phyloP scores from a whole-genome alignment of 2,113 vertebrate species.

The Scortum barcoo region DNA sequence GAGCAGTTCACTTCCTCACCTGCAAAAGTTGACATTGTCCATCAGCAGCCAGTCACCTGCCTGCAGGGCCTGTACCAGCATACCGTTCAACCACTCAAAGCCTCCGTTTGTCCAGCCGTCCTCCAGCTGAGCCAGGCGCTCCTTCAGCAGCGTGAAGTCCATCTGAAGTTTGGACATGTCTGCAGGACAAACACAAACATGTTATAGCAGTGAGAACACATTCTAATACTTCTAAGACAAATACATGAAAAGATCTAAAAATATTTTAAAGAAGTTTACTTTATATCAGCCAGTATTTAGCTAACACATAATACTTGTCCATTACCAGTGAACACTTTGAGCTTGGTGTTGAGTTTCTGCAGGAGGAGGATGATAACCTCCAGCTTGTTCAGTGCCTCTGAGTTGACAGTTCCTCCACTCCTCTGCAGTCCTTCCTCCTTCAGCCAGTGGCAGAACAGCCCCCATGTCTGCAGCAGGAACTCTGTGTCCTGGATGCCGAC shows the following conservation, averaged over 20 bases:
- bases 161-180: constrained; percentile 93
- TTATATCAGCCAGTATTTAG: neutral
- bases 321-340: constrained; percentile 90
- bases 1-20: constrained; percentile 80
- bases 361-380: constrained; percentile 91
- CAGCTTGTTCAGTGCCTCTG: constrained; percentile 91
- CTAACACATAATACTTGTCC: neutral
- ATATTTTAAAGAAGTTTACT: neutral
- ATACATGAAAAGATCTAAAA: neutral
- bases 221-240: neutral
- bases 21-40: constrained; percentile 99
- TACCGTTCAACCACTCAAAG: constrained; percentile 97
- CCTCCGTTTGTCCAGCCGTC: constrained; percentile 88
- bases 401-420: constrained; percentile 83
- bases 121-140: constrained; percentile 87
- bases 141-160: constrained; percentile 91
- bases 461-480: constrained; percentile 93
- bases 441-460: constrained; percentile 89
- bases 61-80: constrained; percentile 92
- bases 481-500: constrained; percentile 91
- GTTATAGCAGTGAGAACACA: constrained; percentile 10
- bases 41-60: constrained; percentile 97
- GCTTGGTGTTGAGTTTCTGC: constrained; percentile 95
- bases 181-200: constrained; percentile 56
- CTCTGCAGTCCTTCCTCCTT: constrained; percentile 87